Base-by-base conservation (phyloP, 2,888 invertebrate species). In the Eristalinus sepulchralis region DNA sequence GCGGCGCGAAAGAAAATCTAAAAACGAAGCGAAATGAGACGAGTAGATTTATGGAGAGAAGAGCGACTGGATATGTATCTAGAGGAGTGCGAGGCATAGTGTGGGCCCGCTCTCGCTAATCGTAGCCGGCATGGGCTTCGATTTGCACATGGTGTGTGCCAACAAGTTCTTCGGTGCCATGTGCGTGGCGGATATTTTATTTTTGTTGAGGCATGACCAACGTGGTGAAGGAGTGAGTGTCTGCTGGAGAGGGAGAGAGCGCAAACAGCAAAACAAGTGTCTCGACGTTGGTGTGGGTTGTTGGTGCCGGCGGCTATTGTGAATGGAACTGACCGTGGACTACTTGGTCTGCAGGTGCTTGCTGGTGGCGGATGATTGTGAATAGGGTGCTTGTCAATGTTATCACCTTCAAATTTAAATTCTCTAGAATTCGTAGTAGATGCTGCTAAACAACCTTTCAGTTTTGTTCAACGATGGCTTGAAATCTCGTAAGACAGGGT, bases 291-390 rank as follows among this genome's bases (percentile, higher is more conserved):
- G 55, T 36, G 10, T 60, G 24, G 17, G 47, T 57, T 3, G 33
- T 57, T 8, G 33, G 4, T 27, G 75, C 64, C 67, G 67, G 60
- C 39, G 20, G 27, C 36, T 55, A 83, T 79, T 83, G 83, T 83
- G 83, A 83, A 75, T 66, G 24, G 10, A 13, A 0, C 17, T 11
- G 70, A 27, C 11, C 9, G 36, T 33, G 20, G 4, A 10, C 13
- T 90, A 89, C 86, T 22, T 24, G 89, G 89, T 90, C 88, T 88
- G 89, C 90, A 88, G 84, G 82, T 47, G 17, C 47, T 3, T 5
- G 27, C 47, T 47, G 17, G 2, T n/a, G 17, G 17, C n/a, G 13
- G 39, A n/a, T n/a, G 17, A 6, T 39, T 5, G 47, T 1, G n/a
- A 6, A 47, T 47, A 47, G 47, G 47, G 47, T 47, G 47, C 47